Evolutionary conservation across 1,140 invertebrate species (phyloP).

Genomic region (Sinonovacula constricta): DNA sequence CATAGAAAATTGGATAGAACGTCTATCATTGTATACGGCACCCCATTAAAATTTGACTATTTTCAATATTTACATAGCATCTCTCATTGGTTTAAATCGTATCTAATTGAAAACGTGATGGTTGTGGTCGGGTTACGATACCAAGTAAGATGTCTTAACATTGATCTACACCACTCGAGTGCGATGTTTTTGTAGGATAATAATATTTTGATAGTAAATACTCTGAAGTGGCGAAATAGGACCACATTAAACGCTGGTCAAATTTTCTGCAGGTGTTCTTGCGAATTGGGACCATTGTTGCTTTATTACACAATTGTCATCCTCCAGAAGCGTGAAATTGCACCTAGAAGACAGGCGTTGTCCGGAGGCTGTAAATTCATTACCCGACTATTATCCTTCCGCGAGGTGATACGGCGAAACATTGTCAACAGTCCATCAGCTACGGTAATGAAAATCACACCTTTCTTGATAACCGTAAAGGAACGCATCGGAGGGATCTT

Average conservation of each 20-base stretch:
- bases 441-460: slow-evolving; percentile 48
- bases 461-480: slow-evolving; percentile 30
- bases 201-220: too few species aligned
- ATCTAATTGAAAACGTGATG: too few species aligned
- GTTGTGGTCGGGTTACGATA: too few species aligned
- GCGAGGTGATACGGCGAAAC: background rate
- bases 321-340: slow-evolving; percentile 37
- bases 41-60: too few species aligned
- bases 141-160: too few species aligned
- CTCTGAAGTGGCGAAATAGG: too few species aligned
- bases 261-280: slow-evolving; percentile 37
- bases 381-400: slow-evolving; percentile 35
- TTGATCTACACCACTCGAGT: too few species aligned
- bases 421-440: slow-evolving; percentile 43
- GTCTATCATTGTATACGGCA: too few species aligned
- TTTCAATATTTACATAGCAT: too few species aligned
- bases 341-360: slow-evolving; percentile 34
- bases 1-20: too few species aligned
- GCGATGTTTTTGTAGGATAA: too few species aligned
- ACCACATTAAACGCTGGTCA: slow-evolving; percentile 35
- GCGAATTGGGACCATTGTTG: slow-evolving; percentile 43
- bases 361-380: slow-evolving; percentile 50
- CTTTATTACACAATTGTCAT: slow-evolving; percentile 52
- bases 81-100: too few species aligned
- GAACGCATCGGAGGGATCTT: slow-evolving; percentile 25